phyloP scores from a whole-genome alignment of 2,888 invertebrate genomes.

The Geophilus truncorum region DNA sequence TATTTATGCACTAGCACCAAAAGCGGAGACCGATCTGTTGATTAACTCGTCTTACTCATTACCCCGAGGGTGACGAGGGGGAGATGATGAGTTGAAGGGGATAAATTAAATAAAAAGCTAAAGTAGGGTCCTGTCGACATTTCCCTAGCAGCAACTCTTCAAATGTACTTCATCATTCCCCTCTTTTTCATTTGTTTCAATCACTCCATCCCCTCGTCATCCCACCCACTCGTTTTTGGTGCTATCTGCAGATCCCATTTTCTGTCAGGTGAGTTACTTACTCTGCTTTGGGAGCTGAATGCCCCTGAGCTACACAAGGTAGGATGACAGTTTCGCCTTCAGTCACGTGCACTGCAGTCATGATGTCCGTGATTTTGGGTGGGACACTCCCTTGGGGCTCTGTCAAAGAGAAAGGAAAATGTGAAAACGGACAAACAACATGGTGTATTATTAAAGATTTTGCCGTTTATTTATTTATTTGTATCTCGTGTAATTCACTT shows the following conservation, averaged over 20 bases:
- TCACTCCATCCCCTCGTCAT: background rate
- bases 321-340: constrained; percentile 52
- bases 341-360: constrained; percentile 29
- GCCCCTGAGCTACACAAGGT: constrained; percentile 51
- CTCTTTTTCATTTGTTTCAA: background rate
- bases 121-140: background rate
- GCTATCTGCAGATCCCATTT: background rate
- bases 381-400: constrained; percentile 23
- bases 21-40: background rate
- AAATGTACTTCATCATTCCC: background rate
- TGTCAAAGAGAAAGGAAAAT: background rate
- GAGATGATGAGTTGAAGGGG: background rate
- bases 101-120: constrained; percentile 5
- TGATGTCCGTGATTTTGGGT: constrained; percentile 31
- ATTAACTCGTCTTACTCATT: background rate
- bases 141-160: background rate
- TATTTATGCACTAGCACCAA: background rate
- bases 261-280: constrained; percentile 30
- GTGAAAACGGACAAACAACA: background rate
- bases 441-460: background rate
- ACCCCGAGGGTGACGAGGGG: background rate
- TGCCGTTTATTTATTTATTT: no score
- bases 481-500: no score
- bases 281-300: constrained; percentile 40
- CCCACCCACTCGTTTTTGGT: no score